phyloP scores from a whole-genome alignment of 2,797 vertebrate genomes.

The Ispidina picta region DNA sequence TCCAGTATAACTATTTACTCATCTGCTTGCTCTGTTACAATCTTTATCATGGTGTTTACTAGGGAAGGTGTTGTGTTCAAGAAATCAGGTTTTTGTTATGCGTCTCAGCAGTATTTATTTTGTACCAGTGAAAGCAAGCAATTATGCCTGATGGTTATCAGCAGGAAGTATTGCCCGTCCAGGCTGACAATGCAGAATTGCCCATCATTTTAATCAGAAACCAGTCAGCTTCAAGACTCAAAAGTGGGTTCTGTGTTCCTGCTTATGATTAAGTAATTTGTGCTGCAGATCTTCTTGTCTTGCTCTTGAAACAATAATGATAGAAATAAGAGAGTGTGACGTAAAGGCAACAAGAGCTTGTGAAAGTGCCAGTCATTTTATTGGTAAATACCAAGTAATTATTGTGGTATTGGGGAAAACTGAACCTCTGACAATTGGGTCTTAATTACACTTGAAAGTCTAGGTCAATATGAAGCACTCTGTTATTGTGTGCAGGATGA shows the following conservation, averaged over 20 bases:
- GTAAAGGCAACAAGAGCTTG: background rate
- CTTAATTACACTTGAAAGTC: slow-evolving; percentile 74
- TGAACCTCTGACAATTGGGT: slow-evolving; percentile 47
- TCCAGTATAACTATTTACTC: background rate
- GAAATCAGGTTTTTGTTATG: background rate
- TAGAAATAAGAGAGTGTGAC: slow-evolving; percentile 2
- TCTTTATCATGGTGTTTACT: background rate
- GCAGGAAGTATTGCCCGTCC: slow-evolving; percentile 32
- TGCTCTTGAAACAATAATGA: slow-evolving; percentile 52
- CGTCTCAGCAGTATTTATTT: background rate
- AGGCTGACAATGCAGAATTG: slow-evolving; percentile 25
- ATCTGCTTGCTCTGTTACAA: background rate
- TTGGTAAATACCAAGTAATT: slow-evolving; percentile 41
- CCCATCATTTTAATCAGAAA: slow-evolving; percentile 54
- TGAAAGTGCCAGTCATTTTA: slow-evolving; percentile 49
- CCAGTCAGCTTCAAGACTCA: background rate
- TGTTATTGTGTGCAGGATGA: slow-evolving; percentile 53
- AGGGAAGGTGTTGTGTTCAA: background rate
- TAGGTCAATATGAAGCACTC: slow-evolving; percentile 62
- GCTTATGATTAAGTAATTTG: slow-evolving; percentile 44
- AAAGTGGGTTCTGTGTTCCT: background rate
- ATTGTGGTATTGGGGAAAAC: slow-evolving; percentile 51
- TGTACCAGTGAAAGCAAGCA: background rate
- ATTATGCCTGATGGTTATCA: background rate
- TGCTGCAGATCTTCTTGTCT: slow-evolving; percentile 34